Evolutionary conservation across 2,888 invertebrate genomes (phyloP).

Genomic region (Augiades crinisus): DNA sequence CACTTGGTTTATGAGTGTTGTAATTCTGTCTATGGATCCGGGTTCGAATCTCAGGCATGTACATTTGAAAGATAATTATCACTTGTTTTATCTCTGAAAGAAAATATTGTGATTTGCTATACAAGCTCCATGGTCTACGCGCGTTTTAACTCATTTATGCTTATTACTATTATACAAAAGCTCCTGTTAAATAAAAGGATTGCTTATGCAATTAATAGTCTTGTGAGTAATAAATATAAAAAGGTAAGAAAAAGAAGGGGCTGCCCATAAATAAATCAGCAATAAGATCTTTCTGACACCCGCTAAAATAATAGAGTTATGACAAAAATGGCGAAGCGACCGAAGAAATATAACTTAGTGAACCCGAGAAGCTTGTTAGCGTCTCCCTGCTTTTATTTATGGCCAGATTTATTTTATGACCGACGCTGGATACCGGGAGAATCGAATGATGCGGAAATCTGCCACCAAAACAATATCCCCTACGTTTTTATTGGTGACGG

Average conservation of each 20-base stretch:
- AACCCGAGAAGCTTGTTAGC: constrained; percentile 82
- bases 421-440: constrained; percentile 54
- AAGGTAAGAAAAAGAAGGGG: not conserved
- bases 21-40: too few relatives aligned
- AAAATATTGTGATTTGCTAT: too few relatives aligned
- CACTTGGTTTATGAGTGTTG: too few relatives aligned
- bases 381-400: constrained; percentile 77
- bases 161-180: too few relatives aligned
- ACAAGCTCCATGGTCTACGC: too few relatives aligned
- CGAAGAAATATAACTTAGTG: constrained; percentile 76
- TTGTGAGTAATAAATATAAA: not conserved
- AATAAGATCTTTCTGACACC: constrained; percentile 70
- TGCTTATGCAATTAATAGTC: too few relatives aligned
- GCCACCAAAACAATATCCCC: constrained; percentile 53
- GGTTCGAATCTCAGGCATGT: too few relatives aligned
- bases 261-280: constrained; percentile 59
- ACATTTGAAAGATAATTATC: too few relatives aligned
- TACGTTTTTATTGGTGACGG: constrained; percentile 37
- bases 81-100: too few relatives aligned
- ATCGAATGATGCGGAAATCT: constrained; percentile 58
- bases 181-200: too few relatives aligned
- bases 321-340: constrained; percentile 69
- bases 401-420: constrained; percentile 80
- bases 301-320: constrained; percentile 75
- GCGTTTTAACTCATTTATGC: too few relatives aligned